phyloP scores from a whole-genome alignment of 1,140 invertebrate species.

The Pantala flavescens region DNA sequence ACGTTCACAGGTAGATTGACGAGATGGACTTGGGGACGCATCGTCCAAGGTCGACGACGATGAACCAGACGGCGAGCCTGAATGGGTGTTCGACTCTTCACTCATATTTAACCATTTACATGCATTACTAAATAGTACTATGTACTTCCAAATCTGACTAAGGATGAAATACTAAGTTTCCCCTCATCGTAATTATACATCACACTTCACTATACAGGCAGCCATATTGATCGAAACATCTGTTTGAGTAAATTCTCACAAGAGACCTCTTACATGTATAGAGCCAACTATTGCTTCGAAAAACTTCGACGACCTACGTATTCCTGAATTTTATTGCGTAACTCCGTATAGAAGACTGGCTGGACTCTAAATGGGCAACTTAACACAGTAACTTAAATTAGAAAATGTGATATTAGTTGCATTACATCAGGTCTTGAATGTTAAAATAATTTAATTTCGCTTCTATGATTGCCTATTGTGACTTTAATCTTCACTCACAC shows the following conservation, averaged over 20 bases:
- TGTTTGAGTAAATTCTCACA: not conserved
- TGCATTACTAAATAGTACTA: not conserved
- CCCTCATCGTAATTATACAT: not conserved
- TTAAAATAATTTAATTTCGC: too few relatives aligned
- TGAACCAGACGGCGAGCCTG: not conserved
- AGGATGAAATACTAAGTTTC: not conserved
- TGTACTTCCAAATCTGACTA: not conserved
- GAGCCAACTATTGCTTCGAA: not conserved
- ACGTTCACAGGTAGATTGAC: not conserved
- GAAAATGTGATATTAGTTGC: too few relatives aligned
- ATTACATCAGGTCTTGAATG: too few relatives aligned
- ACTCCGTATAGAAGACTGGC: too few relatives aligned
- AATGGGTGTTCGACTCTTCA: conserved; percentile 11
- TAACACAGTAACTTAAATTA: too few relatives aligned
- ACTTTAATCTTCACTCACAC: too few relatives aligned
- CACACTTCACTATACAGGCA: not conserved
- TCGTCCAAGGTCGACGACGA: conserved; percentile 12
- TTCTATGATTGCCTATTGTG: too few relatives aligned
- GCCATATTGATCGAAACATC: conserved; percentile 5
- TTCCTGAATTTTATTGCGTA: too few relatives aligned
- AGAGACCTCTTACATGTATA: not conserved
- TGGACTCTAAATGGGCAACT: too few relatives aligned
- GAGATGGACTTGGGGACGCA: not conserved
- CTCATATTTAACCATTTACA: conserved; percentile 14
- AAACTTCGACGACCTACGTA: too few relatives aligned